phyloP scores from a whole-genome alignment of 2,113 vertebrate species.

The Setophaga petechia region DNA sequence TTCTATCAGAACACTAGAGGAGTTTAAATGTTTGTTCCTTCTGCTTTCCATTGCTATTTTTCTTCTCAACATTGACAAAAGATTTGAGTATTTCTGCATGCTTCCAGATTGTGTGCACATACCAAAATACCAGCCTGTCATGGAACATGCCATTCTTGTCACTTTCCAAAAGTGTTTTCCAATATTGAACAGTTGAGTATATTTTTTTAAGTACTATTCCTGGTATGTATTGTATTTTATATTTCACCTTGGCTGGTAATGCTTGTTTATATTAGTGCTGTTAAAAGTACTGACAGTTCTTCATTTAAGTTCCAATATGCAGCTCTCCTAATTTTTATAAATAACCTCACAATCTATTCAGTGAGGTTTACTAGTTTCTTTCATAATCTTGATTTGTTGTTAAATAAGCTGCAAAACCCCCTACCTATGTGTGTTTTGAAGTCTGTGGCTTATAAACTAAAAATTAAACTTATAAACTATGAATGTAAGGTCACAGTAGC shows the following conservation, averaged over 20 bases:
- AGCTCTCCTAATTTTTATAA: background rate
- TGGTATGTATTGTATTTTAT: background rate
- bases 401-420: background rate
- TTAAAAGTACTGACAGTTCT: background rate
- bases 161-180: background rate
- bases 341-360: background rate
- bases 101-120: background rate
- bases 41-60: background rate
- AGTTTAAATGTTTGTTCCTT: constrained; percentile 6
- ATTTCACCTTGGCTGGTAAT: background rate
- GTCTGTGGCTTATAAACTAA: background rate
- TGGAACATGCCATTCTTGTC: background rate
- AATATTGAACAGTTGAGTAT: background rate
- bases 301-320: background rate
- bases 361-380: background rate
- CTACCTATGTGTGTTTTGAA: background rate
- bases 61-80: background rate
- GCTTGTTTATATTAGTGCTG: background rate
- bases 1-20: background rate
- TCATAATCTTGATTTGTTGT: background rate
- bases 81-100: background rate
- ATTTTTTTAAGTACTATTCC: background rate
- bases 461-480: background rate
- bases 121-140: background rate
- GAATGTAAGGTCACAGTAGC: background rate